phyloP scores from a whole-genome alignment of 2,888 invertebrate species.

The Lordiphosa fenestrarum region DNA sequence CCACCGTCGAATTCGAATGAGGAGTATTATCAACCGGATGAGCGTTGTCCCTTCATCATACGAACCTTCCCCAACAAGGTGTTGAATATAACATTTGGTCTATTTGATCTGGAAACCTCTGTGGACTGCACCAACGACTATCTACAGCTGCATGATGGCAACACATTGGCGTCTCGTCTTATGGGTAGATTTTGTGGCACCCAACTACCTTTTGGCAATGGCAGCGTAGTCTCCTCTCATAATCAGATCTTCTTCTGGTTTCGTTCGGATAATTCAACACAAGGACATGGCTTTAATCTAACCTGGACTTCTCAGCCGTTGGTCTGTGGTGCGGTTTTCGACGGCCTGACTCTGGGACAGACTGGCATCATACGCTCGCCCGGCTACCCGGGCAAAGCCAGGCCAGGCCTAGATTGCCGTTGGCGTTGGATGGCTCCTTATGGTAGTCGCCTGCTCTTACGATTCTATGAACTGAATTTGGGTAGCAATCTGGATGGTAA shows the following conservation, averaged over 20 bases:
- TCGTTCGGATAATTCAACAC: conserved; percentile 85
- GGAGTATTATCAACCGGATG: conserved; percentile 82
- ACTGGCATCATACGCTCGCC: conserved; percentile 91
- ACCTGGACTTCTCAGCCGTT: conserved; percentile 89
- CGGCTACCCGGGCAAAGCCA: conserved; percentile 93
- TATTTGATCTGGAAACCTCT: conserved; percentile 84
- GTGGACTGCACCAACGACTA: conserved; percentile 86
- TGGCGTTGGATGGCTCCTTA: conserved; percentile 87
- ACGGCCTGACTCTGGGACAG: conserved; percentile 76
- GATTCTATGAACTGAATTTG: conserved; percentile 84
- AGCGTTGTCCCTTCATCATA: conserved; percentile 91
- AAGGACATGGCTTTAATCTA: conserved; percentile 86
- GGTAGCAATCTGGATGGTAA: conserved; percentile 41
- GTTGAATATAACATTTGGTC: conserved; percentile 88
- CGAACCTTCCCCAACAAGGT: conserved; percentile 85
- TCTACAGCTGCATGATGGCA: conserved; percentile 92
- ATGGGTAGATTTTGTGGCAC: conserved; percentile 91
- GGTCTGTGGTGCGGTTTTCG: conserved; percentile 85
- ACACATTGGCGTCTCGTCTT: conserved; percentile 85
- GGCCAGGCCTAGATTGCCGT: conserved; percentile 89
- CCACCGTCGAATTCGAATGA: conserved; percentile 81
- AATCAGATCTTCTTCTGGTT: conserved; percentile 90
- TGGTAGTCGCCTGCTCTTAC: conserved; percentile 88
- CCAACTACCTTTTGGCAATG: conserved; percentile 84
- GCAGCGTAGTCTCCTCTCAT: conserved; percentile 87